Evolutionary conservation across 2,797 vertebrate species (phyloP).

Genomic region (Eidolon dupreanum): DNA sequence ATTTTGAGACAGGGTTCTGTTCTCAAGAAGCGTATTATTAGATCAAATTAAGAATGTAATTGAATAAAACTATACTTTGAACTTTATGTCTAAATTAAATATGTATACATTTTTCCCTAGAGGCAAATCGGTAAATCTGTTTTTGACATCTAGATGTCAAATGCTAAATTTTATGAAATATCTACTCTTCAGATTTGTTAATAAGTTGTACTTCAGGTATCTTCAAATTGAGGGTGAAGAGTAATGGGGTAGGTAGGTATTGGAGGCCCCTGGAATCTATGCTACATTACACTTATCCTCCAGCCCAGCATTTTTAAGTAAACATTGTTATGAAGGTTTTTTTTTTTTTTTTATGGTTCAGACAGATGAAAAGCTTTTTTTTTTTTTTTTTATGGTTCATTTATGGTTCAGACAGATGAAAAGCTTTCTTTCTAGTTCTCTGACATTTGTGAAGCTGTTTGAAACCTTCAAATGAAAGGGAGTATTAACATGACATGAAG

Average conservation of each 20-base stretch:
- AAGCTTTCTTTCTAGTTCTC: neutral
- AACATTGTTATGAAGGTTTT: neutral
- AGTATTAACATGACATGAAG: neutral
- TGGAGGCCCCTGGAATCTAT: neutral
- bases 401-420: neutral
- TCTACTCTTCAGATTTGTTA: neutral
- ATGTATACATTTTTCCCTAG: neutral
- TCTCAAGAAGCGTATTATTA: conserved; percentile 40
- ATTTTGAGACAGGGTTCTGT: neutral
- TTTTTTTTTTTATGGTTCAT: neutral
- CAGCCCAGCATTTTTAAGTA: neutral
- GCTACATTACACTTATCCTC: neutral
- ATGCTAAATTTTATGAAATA: neutral
- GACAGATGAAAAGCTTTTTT: neutral
- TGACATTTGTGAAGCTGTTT: conserved; percentile 19
- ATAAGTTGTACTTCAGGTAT: neutral
- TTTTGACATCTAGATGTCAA: neutral
- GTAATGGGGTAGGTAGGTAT: no score
- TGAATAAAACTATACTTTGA: conserved; percentile 16
- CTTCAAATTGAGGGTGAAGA: neutral
- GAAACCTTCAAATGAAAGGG: conserved; percentile 14
- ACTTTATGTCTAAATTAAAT: conserved; percentile 43
- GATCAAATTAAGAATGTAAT: conserved; percentile 29
- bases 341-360: neutral
- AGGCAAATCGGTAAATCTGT: neutral